phyloP scores from a whole-genome alignment of 2,113 vertebrate species.

The Podiceps cristatus region DNA sequence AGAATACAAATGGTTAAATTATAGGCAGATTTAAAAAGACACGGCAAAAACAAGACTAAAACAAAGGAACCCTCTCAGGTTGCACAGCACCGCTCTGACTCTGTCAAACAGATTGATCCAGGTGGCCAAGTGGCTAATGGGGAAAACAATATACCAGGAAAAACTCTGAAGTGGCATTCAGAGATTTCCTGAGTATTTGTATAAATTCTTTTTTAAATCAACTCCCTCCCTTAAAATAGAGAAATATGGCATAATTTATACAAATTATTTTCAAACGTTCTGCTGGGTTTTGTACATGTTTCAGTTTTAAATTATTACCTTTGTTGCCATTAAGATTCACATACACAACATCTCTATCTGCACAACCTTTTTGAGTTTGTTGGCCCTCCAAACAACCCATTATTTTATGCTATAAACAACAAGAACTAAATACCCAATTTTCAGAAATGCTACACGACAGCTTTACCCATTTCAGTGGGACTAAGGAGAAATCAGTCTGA shows the following conservation, averaged over 20 bases:
- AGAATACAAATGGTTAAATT: constrained; percentile 10
- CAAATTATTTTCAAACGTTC: neutral
- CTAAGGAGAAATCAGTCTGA: neutral
- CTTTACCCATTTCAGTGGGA: neutral
- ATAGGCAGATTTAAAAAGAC: neutral
- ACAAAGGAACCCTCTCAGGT: neutral
- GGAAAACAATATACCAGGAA: neutral
- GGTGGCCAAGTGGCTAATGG: neutral
- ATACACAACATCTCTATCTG: neutral
- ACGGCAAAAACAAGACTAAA: neutral
- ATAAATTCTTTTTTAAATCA: neutral
- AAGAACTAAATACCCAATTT: neutral
- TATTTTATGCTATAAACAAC: neutral
- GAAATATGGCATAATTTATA: neutral
- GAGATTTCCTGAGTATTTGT: neutral
- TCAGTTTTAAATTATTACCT: neutral
- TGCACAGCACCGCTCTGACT: neutral
- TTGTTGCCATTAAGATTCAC: neutral
- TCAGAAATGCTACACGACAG: neutral
- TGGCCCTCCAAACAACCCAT: neutral
- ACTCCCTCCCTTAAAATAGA: neutral
- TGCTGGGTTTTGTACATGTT: neutral
- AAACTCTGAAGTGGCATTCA: neutral
- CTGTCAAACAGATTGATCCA: neutral
- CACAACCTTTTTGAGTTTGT: neutral